These are phyloP conservation scores for Nephila pilipes DNA, from an alignment of 1,140 invertebrate genomes.

Conservation along the genomic window DNA sequence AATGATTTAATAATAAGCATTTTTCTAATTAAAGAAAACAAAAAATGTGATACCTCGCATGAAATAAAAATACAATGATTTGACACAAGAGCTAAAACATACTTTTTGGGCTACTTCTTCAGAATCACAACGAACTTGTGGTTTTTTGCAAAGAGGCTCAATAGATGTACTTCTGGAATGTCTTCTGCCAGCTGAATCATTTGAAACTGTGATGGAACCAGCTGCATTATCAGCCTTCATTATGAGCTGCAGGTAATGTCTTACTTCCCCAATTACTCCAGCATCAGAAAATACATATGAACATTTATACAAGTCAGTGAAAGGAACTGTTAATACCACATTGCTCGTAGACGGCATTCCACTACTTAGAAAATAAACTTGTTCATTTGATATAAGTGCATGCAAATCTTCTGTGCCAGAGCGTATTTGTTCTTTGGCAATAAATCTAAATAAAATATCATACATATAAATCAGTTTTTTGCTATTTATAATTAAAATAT, in stretches of 20 bases:
- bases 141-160: conserved; percentile 82
- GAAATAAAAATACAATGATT: no score
- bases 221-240: conserved; percentile 83
- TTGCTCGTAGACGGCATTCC: conserved; percentile 82
- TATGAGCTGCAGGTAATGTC: conserved; percentile 89
- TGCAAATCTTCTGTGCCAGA: conserved; percentile 87
- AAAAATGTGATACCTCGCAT: no score
- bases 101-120: conserved; percentile 90
- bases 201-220: conserved; percentile 78
- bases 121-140: conserved; percentile 91
- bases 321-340: conserved; percentile 85
- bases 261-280: conserved; percentile 80
- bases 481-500: no score
- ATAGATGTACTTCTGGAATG: conserved; percentile 69
- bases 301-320: conserved; percentile 78
- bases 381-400: conserved; percentile 89
- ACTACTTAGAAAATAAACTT: conserved; percentile 88
- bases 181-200: conserved; percentile 53
- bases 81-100: conserved; percentile 79
- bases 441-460: conserved; percentile 83
- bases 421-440: conserved; percentile 90
- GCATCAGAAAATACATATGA: conserved; percentile 78
- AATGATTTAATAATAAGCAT: no score
- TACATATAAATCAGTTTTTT: background rate
- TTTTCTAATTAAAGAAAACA: no score